A percentile compares a stretch with the other conserved stretches of the same genome.
Evolutionary conservation across 2,797 vertebrate genomes (phyloP).

Genomic region (Platyrinchus mystaceus): DNA sequence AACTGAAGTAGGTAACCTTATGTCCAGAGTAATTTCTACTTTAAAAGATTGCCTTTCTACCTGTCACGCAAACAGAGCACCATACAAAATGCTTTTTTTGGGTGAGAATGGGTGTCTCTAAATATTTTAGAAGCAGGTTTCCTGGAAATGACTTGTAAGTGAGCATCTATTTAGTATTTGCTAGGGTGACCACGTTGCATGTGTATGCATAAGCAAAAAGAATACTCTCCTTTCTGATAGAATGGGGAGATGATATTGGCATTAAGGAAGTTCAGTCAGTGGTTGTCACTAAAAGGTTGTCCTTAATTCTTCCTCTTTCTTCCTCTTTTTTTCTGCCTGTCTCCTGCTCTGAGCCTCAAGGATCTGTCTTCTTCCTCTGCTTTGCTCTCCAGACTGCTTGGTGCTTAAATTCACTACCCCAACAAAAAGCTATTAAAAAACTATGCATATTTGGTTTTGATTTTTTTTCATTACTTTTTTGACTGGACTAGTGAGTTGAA

Average conservation of each 20-base stretch:
- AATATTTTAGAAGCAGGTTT: background rate
- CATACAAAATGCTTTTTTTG: background rate
- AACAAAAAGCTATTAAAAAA: background rate
- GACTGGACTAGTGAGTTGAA: background rate
- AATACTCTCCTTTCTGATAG: background rate
- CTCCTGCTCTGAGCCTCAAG: background rate
- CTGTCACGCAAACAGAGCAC: background rate
- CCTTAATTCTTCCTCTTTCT: background rate
- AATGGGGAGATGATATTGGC: background rate
- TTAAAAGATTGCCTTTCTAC: background rate
- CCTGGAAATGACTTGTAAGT: background rate
- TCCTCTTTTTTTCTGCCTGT: background rate
- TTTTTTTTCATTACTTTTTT: background rate
- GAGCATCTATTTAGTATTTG: background rate
- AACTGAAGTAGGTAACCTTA: background rate
- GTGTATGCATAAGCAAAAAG: background rate
- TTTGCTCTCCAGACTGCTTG: background rate
- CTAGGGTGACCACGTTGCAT: background rate
- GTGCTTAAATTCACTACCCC: background rate
- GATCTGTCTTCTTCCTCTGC: accelerated
- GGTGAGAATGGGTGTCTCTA: background rate
- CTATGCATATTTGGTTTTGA: background rate
- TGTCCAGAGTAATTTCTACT: background rate
- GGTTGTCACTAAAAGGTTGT: background rate
- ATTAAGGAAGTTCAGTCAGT: background rate